phyloP scores from a whole-genome alignment of 2,113 vertebrate species.

The Nothocercus julius region DNA sequence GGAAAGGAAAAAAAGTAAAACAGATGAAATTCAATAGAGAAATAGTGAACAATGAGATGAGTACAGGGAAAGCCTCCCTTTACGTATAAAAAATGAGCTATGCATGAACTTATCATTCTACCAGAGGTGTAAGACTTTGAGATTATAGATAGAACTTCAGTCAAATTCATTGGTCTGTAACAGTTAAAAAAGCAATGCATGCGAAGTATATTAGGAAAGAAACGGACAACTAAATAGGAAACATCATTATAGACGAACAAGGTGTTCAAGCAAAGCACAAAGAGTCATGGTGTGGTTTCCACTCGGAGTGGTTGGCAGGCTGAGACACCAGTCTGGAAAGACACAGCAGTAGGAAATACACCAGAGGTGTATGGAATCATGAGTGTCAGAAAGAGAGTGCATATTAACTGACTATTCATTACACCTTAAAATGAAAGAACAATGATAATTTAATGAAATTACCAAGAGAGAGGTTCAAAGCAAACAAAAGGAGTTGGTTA shows the following conservation, averaged over 20 bases:
- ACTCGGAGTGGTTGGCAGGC: not conserved
- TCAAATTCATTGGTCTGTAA: not conserved
- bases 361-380: not conserved
- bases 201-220: not conserved
- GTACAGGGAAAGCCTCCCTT: not conserved
- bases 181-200: not conserved
- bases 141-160: not conserved
- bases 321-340: not conserved
- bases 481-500: not conserved
- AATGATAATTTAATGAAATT: not conserved
- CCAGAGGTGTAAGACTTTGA: not conserved
- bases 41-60: not conserved
- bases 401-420: not conserved
- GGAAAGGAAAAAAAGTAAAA: not conserved
- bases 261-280: not conserved
- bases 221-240: not conserved
- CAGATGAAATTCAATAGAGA: not conserved
- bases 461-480: not conserved
- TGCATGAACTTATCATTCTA: not conserved
- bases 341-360: not conserved
- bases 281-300: not conserved
- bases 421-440: not conserved
- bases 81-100: not conserved
- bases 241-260: not conserved
- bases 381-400: not conserved